Evolutionary conservation across 2,113 vertebrate species (phyloP).

Genomic region (Copsychus sechellarum): DNA sequence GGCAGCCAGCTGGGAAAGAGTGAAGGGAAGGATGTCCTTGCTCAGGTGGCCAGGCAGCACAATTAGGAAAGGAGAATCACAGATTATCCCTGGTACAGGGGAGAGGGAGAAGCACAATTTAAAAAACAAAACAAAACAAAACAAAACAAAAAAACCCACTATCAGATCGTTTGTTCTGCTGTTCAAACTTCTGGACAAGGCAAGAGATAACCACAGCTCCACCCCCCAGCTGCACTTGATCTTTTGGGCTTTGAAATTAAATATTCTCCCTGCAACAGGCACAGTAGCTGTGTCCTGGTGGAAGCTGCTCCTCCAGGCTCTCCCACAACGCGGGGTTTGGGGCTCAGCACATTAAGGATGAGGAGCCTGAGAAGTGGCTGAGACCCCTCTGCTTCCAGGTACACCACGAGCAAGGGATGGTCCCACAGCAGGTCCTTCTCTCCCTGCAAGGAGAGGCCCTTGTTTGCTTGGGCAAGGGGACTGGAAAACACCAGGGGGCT

Average conservation of each 20-base stretch:
- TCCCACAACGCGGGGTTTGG: rapidly evolving
- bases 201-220: background rate
- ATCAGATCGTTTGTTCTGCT: background rate
- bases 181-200: conserved; percentile 28
- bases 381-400: background rate
- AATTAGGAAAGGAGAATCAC: background rate
- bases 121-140: background rate
- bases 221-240: conserved; percentile 10
- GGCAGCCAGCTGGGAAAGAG: background rate
- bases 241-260: background rate
- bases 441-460: background rate
- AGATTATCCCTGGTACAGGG: background rate
- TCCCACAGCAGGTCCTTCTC: background rate
- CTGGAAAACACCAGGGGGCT: background rate
- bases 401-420: background rate
- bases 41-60: background rate
- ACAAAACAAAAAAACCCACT: background rate
- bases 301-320: background rate
- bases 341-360: rapidly evolving
- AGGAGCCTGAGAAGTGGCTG: background rate
- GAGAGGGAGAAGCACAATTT: background rate
- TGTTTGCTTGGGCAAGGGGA: background rate
- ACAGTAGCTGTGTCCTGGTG: background rate
- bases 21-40: background rate
- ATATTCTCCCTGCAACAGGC: background rate